These are phyloP conservation scores for Andrena cerasifolii DNA, from an alignment of 1,140 invertebrate species.

Conservation along the genomic window DNA sequence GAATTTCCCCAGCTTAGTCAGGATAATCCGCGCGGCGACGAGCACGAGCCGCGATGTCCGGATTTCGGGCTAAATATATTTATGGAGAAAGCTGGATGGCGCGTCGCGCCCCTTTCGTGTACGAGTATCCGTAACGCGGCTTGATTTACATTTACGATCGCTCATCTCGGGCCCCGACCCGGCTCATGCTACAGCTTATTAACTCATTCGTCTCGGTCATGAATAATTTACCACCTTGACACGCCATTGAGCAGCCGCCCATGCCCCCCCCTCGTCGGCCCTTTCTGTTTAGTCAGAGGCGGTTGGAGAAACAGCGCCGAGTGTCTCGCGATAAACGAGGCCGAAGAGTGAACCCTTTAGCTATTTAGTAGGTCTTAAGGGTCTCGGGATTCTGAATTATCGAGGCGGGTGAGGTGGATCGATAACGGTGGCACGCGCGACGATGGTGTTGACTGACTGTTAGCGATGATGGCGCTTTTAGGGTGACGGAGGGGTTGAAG, in stretches of 20 bases:
- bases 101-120: slow-evolving; percentile 49
- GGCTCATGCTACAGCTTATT: slow-evolving; percentile 67
- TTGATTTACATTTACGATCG: slow-evolving; percentile 75
- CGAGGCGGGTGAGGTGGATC: no score
- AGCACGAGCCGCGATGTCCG: slow-evolving; percentile 5
- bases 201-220: slow-evolving; percentile 72
- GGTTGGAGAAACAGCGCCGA: not conserved
- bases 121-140: slow-evolving; percentile 48
- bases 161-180: slow-evolving; percentile 62
- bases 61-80: slow-evolving; percentile 53
- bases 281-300: not conserved
- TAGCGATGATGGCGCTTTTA: no score
- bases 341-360: no score
- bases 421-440: no score
- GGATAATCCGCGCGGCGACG: slow-evolving; percentile 21
- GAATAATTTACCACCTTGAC: slow-evolving; percentile 68
- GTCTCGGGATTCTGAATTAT: no score
- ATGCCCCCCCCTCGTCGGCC: slow-evolving; percentile 6
- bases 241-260: slow-evolving; percentile 39
- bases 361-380: no score
- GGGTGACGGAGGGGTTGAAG: no score
- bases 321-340: not conserved
- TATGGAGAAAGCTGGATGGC: slow-evolving; percentile 30
- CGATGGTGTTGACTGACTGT: no score
- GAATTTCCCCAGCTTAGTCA: slow-evolving; percentile 9